Evolutionary conservation across 2,113 vertebrate species (phyloP).

Genomic region (Polypterus senegalus): DNA sequence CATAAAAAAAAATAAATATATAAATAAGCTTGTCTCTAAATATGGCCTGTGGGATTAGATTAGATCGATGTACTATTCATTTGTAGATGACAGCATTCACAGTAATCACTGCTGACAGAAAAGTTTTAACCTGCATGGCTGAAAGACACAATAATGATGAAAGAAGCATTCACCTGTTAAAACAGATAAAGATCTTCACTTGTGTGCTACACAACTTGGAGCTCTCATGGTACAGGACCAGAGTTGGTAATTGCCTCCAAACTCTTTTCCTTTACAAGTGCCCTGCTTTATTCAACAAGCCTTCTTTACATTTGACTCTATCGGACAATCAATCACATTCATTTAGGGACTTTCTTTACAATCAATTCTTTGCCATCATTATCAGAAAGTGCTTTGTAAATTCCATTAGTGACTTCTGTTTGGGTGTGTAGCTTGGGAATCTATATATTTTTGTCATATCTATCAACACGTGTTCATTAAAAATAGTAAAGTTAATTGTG

Average conservation of each 20-base stretch:
- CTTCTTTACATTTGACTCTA: background rate
- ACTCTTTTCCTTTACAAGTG: constrained; percentile 23
- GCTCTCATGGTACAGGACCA: too few species aligned
- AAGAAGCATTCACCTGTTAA: constrained; percentile 30
- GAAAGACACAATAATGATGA: constrained; percentile 26
- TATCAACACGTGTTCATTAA: too few species aligned
- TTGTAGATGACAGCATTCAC: constrained; percentile 32
- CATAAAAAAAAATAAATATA: too few species aligned
- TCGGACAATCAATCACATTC: too few species aligned
- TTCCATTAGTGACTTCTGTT: too few species aligned
- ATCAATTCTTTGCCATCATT: too few species aligned
- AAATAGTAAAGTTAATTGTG: too few species aligned
- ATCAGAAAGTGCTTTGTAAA: too few species aligned
- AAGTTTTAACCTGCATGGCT: constrained; percentile 32
- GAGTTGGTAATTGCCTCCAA: constrained; percentile 21
- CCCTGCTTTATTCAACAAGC: background rate
- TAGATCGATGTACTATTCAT: constrained; percentile 12
- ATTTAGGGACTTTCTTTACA: too few species aligned
- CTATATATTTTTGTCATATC: too few species aligned
- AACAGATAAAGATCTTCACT: constrained; percentile 26
- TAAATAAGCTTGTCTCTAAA: background rate
- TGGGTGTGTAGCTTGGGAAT: too few species aligned
- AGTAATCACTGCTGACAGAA: constrained; percentile 40
- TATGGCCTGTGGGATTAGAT: background rate
- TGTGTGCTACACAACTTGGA: too few species aligned